Base-by-base conservation (phyloP, 2,113 vertebrate genomes). In the Heloderma charlesbogerti region DNA sequence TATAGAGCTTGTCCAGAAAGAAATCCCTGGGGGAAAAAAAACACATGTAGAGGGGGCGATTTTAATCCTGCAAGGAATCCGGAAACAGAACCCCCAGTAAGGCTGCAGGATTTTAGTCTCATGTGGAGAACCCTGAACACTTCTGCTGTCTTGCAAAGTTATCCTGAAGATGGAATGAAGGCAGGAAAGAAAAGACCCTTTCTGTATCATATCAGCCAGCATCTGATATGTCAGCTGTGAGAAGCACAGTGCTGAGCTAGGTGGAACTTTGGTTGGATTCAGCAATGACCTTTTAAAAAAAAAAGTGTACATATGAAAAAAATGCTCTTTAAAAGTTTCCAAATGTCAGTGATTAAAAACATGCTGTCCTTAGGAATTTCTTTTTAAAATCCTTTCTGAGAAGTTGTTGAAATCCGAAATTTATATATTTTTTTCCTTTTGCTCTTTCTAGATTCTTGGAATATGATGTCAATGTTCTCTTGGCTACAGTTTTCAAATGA, bases 401-500 rank as follows among this genome's bases (percentile, higher is more conserved):
- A 22, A 0, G 0, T 9, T 69, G 91, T 18, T 0, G 29, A 1
- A 8, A 92, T 86, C 86, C 43, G 1, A 82, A 87, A 25, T 22
- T 6, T 71, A 60, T 91, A 3, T 0, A 20, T 66, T 63, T 91
- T 18, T 89, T 82, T 6, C 60, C 22, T 90, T 43, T 74, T 95
- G 20, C 34, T 12, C 75, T 45, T 37, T n/a, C 54, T 22, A 29
- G 20, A 60, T 18, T 66, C 89, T 13, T 0, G 0, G 90, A 90
- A 96, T 86, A 16, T 87, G 71, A 78, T 25, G 40, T 88, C 60
- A 31, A n/a, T 3, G 90, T 96, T 6, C 67, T 92, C 22, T 86
- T 91, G 90, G 93, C 88, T 94, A 15, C 3, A 60, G 72, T 90
- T 87, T 89, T 94, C 74, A 31, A 34, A 79, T 81, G 71, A 77